Conservation (phyloP, 2,113 vertebrate genomes). For the Platanista minor region DNA sequence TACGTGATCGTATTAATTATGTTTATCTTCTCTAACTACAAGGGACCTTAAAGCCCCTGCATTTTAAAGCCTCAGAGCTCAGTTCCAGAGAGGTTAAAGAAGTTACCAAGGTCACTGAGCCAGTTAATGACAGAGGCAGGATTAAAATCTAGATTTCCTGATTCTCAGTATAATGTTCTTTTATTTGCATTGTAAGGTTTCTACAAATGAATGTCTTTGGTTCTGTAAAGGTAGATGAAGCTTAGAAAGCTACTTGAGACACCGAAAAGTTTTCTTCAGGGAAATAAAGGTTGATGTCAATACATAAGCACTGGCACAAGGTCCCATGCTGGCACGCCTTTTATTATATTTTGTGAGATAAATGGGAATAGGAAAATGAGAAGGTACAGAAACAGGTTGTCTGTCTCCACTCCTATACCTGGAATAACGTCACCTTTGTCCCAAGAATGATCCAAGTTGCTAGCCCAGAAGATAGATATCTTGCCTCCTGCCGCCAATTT, state of each 20-base stretch:
- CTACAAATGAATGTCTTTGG: background rate
- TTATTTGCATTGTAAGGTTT: background rate
- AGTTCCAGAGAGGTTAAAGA: background rate
- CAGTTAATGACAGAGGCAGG: background rate
- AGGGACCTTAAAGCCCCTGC: background rate
- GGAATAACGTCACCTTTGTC: background rate
- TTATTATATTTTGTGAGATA: background rate
- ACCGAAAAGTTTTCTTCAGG: background rate
- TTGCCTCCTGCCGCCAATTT: background rate
- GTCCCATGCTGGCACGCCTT: background rate
- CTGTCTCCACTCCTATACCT: background rate
- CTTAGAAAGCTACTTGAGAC: background rate
- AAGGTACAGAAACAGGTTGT: background rate
- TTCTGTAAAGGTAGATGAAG: background rate
- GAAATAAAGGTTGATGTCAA: background rate
- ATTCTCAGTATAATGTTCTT: background rate
- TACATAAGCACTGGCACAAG: background rate
- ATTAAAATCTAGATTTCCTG: constrained; percentile 26
- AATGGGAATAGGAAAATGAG: background rate
- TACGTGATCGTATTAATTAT: background rate
- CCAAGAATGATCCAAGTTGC: background rate
- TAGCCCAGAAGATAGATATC: background rate
- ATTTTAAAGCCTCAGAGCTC: background rate
- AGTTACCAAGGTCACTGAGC: background rate
- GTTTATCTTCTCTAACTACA: background rate